Evolutionary conservation across 23 tunicate genomes (phyloP).

Genomic region (Phallusia fumigata): DNA sequence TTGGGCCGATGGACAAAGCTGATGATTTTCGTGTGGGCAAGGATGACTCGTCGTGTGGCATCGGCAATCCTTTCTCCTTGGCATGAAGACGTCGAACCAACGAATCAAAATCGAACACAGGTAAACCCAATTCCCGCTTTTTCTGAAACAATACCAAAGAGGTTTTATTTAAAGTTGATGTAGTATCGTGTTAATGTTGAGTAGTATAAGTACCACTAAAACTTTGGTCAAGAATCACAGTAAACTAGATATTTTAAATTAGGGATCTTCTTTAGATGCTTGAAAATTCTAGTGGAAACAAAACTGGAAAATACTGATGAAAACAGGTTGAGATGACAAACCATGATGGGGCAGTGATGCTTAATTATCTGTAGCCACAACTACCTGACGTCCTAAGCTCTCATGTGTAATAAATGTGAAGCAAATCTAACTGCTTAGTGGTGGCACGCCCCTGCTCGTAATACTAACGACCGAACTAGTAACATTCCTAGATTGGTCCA

Average conservation of each 20-base stretch:
- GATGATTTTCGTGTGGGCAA: not conserved
- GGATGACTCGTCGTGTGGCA: not conserved
- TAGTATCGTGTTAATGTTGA: not conserved
- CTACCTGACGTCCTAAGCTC: too few species aligned
- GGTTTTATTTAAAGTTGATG: too few species aligned
- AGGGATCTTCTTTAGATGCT: not conserved
- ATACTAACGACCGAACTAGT: too few species aligned
- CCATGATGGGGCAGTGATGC: too few species aligned
- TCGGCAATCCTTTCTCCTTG: slow-evolving; percentile 32
- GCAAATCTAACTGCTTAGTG: too few species aligned
- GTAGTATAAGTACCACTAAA: not conserved
- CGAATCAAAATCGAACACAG: slow-evolving; percentile 73
- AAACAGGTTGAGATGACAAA: too few species aligned
- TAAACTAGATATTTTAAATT: not conserved
- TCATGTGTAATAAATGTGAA: too few species aligned
- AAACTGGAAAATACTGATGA: too few species aligned
- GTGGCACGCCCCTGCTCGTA: too few species aligned
- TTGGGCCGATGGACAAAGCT: not conserved
- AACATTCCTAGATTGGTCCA: too few species aligned
- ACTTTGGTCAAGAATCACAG: not conserved
- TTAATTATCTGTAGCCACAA: too few species aligned
- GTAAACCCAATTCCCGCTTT: slow-evolving; percentile 65
- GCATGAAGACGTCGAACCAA: slow-evolving; percentile 54
- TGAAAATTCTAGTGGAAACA: too few species aligned
- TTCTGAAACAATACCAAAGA: slow-evolving; percentile 24